Evolutionary conservation across 2,113 vertebrate genomes (phyloP).

Genomic region (Butastur rufipennis): DNA sequence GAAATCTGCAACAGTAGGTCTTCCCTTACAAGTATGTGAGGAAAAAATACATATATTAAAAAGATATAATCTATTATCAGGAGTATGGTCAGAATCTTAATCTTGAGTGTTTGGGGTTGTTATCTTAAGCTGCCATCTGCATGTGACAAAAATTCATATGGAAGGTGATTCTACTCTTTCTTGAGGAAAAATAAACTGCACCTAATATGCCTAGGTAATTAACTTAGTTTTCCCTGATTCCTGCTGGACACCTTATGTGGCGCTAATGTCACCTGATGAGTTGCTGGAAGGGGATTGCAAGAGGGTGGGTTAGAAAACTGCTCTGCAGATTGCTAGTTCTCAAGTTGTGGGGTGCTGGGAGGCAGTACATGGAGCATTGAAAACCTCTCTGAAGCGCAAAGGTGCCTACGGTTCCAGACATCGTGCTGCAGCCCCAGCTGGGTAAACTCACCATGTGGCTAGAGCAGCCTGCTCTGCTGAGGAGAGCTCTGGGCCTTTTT

Average conservation of each 20-base stretch:
- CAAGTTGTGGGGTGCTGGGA: accelerated
- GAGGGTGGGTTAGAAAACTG: neutral
- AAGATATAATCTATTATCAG: neutral
- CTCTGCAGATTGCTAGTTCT: neutral
- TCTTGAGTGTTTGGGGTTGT: neutral
- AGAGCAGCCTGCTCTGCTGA: neutral
- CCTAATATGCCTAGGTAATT: neutral
- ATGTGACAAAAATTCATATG: neutral
- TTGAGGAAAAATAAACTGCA: neutral
- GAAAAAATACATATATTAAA: neutral
- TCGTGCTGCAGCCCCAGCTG: accelerated
- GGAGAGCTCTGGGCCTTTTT: neutral
- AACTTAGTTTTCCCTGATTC: neutral
- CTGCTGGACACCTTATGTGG: neutral
- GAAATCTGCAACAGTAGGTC: neutral
- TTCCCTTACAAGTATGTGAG: neutral
- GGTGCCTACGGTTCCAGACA: accelerated
- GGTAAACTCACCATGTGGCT: neutral
- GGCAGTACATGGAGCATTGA: neutral
- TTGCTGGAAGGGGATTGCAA: neutral
- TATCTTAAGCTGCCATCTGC: neutral
- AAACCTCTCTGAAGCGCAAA: neutral
- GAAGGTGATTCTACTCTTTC: neutral
- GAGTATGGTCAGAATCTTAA: neutral
- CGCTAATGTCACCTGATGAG: neutral